A percentile compares a stretch with the other conserved stretches of the same genome.
Evolutionary conservation across 1,140 invertebrate species (phyloP).

Genomic region (Teleogryllus occipitalis): DNA sequence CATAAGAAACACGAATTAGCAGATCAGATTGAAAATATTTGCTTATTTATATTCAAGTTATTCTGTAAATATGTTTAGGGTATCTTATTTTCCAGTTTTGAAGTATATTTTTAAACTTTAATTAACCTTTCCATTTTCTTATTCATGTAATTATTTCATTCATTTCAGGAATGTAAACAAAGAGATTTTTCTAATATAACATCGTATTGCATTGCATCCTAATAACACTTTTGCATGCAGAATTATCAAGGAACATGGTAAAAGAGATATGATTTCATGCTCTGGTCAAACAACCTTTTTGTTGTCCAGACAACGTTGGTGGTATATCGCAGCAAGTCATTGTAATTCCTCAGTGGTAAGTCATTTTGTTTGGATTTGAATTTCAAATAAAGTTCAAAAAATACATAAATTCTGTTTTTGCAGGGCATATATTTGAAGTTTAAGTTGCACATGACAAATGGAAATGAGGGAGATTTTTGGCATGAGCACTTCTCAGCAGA

Average conservation of each 20-base stretch:
- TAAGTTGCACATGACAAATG: constrained; percentile 72
- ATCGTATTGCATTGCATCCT: constrained; percentile 42
- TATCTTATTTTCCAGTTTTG: too few relatives aligned
- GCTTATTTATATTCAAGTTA: too few relatives aligned
- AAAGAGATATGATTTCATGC: constrained; percentile 38
- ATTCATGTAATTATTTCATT: constrained; percentile 48
- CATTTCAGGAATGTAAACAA: constrained; percentile 57
- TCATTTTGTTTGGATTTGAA: not conserved
- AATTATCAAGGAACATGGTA: too few relatives aligned
- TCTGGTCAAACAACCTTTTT: constrained; percentile 51
- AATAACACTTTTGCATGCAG: too few relatives aligned
- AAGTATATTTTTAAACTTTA: too few relatives aligned
- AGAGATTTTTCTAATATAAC: constrained; percentile 67
- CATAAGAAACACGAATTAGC: too few relatives aligned
- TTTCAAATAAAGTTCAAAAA: not conserved
- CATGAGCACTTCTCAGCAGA: constrained; percentile 84
- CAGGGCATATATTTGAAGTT: constrained; percentile 62
- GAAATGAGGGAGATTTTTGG: constrained; percentile 62
- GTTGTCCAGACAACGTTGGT: constrained; percentile 63
- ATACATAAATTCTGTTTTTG: constrained; percentile 24
- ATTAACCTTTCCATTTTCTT: too few relatives aligned
- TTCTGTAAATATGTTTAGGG: too few relatives aligned
- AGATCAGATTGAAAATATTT: too few relatives aligned
- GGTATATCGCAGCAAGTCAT: constrained; percentile 67
- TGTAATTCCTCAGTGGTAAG: constrained; percentile 53